Conservation (phyloP, 2,113 vertebrate species). For the Chitala chitala region DNA sequence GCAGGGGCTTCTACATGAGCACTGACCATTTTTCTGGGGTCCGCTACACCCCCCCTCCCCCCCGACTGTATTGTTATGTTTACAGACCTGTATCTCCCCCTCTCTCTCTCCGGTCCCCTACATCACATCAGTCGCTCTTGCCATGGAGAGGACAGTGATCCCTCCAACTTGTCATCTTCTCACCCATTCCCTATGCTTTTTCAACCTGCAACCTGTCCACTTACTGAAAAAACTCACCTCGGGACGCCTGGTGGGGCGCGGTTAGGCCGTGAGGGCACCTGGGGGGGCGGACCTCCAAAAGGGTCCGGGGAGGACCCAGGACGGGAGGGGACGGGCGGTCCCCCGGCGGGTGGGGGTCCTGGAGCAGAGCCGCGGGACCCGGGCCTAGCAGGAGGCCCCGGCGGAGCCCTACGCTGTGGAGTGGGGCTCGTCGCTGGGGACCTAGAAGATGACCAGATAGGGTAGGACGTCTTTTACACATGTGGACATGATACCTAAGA, state of each 20-base stretch:
- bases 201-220: not conserved
- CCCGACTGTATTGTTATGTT: too few species aligned
- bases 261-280: conserved; percentile 94
- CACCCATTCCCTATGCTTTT: not conserved
- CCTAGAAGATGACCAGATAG: conserved; percentile 52
- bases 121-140: not conserved
- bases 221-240: conserved; percentile 72
- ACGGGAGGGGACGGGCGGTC: conserved; percentile 92
- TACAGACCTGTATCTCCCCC: not conserved
- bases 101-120: not conserved
- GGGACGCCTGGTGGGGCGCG: conserved; percentile 93
- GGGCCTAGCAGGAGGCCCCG: conserved; percentile 83
- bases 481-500: too few species aligned
- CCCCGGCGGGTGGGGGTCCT: conserved; percentile 83
- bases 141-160: not conserved
- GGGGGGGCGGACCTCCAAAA: conserved; percentile 84
- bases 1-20: too few species aligned
- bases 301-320: conserved; percentile 94
- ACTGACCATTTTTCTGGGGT: too few species aligned
- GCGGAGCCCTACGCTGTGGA: conserved; percentile 88
- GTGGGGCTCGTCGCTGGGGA: conserved; percentile 94
- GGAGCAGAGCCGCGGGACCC: conserved; percentile 87
- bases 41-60: too few species aligned
- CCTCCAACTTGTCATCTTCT: not conserved
- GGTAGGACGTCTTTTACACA: too few species aligned